Conservation (phyloP, 2,888 invertebrate genomes). For the Mythimna loreyi region DNA sequence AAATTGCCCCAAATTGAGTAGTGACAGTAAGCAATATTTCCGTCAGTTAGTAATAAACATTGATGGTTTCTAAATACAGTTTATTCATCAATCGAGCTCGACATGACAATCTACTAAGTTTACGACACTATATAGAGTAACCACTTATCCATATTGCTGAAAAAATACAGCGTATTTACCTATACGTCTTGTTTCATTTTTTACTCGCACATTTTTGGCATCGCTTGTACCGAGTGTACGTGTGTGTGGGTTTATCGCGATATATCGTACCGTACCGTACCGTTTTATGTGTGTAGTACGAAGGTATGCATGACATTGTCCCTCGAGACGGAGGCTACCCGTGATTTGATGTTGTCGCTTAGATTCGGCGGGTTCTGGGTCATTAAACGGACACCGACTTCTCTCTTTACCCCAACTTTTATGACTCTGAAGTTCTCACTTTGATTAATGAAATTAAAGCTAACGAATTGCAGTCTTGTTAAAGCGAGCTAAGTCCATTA, state of each 20-base stretch:
- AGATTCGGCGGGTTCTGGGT: slow-evolving; percentile 60
- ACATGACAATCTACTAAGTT: slow-evolving; percentile 34
- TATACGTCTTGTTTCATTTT: slow-evolving; percentile 40
- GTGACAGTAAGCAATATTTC: slow-evolving; percentile 14
- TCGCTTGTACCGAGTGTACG: slow-evolving; percentile 22
- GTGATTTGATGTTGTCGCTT: slow-evolving; percentile 68
- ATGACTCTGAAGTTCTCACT: slow-evolving; percentile 38
- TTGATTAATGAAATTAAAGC: slow-evolving; percentile 51
- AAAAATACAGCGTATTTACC: slow-evolving; percentile 24
- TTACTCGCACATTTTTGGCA: slow-evolving; percentile 34
- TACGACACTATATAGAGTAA: slow-evolving; percentile 35
- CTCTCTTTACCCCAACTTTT: slow-evolving; percentile 35
- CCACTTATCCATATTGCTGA: slow-evolving; percentile 49
- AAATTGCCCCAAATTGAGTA: slow-evolving; percentile 35
- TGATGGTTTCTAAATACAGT: slow-evolving; percentile 47
- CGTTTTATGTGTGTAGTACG: slow-evolving; percentile 24
- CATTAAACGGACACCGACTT: slow-evolving; percentile 63
- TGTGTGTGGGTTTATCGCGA: slow-evolving; percentile 12
- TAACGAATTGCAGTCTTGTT: slow-evolving; percentile 46
- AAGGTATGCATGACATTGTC: slow-evolving; percentile 53
- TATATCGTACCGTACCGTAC: slow-evolving; percentile 5
- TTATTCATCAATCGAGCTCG: slow-evolving; percentile 37
- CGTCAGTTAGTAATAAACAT: slow-evolving; percentile 41
- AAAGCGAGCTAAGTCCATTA: slow-evolving; percentile 5
- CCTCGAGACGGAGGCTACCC: slow-evolving; percentile 51